phyloP scores from a whole-genome alignment of 1,140 invertebrate genomes.

The Aradophagus sp. region DNA sequence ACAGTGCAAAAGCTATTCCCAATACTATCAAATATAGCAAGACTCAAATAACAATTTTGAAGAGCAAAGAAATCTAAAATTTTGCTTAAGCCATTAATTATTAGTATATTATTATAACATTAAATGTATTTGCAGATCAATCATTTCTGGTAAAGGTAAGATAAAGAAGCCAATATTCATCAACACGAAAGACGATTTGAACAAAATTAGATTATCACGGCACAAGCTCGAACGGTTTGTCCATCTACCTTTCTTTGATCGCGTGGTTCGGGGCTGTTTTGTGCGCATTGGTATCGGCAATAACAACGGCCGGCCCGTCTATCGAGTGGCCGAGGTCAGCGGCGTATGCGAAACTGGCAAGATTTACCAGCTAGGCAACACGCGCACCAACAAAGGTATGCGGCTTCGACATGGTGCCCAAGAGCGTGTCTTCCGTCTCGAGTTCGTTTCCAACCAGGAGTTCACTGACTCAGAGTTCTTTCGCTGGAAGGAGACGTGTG shows the following conservation, averaged over 20 bases:
- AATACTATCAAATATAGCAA: no score
- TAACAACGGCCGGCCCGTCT: slow-evolving; percentile 90
- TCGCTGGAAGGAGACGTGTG: slow-evolving; percentile 93
- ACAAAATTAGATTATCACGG: slow-evolving; percentile 91
- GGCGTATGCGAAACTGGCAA: slow-evolving; percentile 97
- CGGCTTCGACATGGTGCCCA: slow-evolving; percentile 88
- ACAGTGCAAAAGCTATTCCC: no score
- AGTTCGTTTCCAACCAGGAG: slow-evolving; percentile 98
- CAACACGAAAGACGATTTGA: slow-evolving; percentile 86
- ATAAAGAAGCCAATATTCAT: slow-evolving; percentile 80
- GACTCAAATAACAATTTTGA: no score
- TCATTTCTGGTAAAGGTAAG: slow-evolving; percentile 70
- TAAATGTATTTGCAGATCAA: slow-evolving; percentile 70
- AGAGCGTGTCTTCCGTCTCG: slow-evolving; percentile 93
- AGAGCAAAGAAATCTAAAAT: no score
- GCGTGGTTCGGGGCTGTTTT: slow-evolving; percentile 93
- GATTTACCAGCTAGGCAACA: slow-evolving; percentile 92
- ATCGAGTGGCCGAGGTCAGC: slow-evolving; percentile 94
- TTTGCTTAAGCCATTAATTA: no score
- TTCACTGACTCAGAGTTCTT: slow-evolving; percentile 94
- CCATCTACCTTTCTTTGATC: slow-evolving; percentile 95
- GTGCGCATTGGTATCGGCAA: slow-evolving; percentile 97
- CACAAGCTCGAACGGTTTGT: slow-evolving; percentile 96
- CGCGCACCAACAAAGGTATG: slow-evolving; percentile 93
- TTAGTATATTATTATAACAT: no score